phyloP scores from a whole-genome alignment of 2,888 invertebrate species.

The Drosophila maculinotata region DNA sequence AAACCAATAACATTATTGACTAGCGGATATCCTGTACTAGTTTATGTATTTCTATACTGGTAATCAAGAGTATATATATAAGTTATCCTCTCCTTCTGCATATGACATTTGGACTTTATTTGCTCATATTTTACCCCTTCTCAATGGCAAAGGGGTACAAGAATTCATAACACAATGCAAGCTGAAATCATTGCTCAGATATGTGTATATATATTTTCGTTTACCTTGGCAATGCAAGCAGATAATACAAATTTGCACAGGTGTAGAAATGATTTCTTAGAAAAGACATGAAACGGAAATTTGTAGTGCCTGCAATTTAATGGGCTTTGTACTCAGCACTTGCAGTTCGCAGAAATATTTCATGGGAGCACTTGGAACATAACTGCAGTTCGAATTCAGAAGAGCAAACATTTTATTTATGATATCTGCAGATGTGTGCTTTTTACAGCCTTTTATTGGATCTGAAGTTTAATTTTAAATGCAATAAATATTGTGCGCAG shows the following conservation, averaged over 20 bases:
- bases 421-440: slow-evolving; percentile 7
- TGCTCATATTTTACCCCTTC: no score
- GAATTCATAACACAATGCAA: no score
- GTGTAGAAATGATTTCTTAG: slow-evolving; percentile 14
- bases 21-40: no score
- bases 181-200: no score
- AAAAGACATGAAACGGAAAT: slow-evolving; percentile 15
- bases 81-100: no score
- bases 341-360: slow-evolving; percentile 20
- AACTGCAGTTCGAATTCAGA: slow-evolving; percentile 3
- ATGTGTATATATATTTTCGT: no score
- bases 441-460: slow-evolving; percentile 14
- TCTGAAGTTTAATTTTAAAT: neutral
- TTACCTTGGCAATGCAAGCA: neutral
- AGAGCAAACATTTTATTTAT: slow-evolving; percentile 18
- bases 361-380: slow-evolving; percentile 17
- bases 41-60: no score
- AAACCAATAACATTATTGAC: no score
- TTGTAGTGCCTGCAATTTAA: slow-evolving; percentile 35
- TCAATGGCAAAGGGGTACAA: no score
- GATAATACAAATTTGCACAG: slow-evolving; percentile 14
- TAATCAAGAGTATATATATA: no score
- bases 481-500: neutral
- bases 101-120: no score
- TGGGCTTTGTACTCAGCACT: slow-evolving; percentile 22